Conservation (phyloP, 2,888 invertebrate species). For the Heliconius erato region DNA sequence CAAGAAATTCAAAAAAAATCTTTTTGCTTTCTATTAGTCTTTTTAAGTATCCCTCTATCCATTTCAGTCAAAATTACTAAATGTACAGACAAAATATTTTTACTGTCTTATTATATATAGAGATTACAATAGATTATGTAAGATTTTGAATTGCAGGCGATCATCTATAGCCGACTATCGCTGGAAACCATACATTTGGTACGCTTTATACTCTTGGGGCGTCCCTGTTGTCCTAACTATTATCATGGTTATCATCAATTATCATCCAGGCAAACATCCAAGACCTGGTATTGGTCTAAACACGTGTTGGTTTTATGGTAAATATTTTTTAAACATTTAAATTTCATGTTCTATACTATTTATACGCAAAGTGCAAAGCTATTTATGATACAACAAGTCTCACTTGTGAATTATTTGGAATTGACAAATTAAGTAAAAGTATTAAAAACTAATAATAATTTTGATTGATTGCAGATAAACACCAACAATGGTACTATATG, state of each 20-base stretch:
- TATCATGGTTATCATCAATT: slow-evolving; percentile 82
- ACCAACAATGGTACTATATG: slow-evolving; percentile 87
- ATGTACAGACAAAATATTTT: too few relatives aligned
- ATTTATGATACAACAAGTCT: too few relatives aligned
- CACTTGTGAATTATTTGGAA: too few relatives aligned
- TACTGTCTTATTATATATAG: too few relatives aligned
- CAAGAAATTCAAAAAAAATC: too few relatives aligned
- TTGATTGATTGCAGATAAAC: slow-evolving; percentile 71
- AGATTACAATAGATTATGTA: neutral
- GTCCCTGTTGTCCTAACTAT: slow-evolving; percentile 82
- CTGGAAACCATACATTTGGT: slow-evolving; percentile 85
- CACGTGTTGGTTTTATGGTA: slow-evolving; percentile 89
- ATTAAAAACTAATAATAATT: neutral
- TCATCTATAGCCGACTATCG: slow-evolving; percentile 76
- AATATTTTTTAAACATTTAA: slow-evolving; percentile 48
- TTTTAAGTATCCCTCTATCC: too few relatives aligned
- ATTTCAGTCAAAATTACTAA: too few relatives aligned
- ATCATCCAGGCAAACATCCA: slow-evolving; percentile 78
- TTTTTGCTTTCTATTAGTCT: too few relatives aligned
- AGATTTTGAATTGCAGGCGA: slow-evolving; percentile 59
- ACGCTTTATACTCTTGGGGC: slow-evolving; percentile 87
- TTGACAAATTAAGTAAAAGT: neutral
- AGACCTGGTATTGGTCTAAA: slow-evolving; percentile 86
- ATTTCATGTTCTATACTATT: neutral
- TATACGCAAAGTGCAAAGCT: neutral